phyloP scores from a whole-genome alignment of 2,888 invertebrate species.

The Temnothorax unifasciatus region DNA sequence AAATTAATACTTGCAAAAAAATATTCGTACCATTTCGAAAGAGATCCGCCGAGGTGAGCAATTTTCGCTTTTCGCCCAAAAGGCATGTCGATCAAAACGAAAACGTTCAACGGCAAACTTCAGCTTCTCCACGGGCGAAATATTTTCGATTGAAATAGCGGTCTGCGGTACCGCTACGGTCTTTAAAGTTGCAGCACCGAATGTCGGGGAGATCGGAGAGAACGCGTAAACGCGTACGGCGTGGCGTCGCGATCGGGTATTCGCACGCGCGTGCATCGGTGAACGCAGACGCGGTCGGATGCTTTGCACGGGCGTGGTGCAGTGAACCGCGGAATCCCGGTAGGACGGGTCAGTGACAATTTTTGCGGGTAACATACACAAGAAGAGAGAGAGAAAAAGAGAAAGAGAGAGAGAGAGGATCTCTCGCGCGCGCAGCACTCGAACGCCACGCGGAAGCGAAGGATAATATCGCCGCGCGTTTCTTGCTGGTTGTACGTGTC shows the following conservation, averaged over 20 bases:
- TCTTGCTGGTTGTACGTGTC: slow-evolving; percentile 50
- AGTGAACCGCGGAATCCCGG: slow-evolving; percentile 54
- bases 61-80: background rate
- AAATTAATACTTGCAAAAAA: background rate
- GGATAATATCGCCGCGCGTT: slow-evolving; percentile 69
- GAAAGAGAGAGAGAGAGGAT: slow-evolving; percentile 48
- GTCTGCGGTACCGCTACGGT: slow-evolving; percentile 42
- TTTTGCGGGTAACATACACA: slow-evolving; percentile 64
- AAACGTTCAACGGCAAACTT: background rate
- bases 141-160: slow-evolving; percentile 29
- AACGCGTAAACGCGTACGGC: background rate
- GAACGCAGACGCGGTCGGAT: background rate
- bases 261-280: slow-evolving; percentile 9
- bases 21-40: background rate
- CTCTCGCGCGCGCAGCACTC: slow-evolving; percentile 59
- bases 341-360: slow-evolving; percentile 64
- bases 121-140: background rate
- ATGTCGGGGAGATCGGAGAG: background rate
- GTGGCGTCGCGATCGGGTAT: background rate
- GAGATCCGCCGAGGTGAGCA: background rate
- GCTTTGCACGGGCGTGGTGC: slow-evolving; percentile 40
- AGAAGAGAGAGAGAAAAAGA: background rate
- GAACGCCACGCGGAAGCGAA: slow-evolving; percentile 65
- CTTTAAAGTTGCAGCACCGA: slow-evolving; percentile 48
- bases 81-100: background rate